phyloP scores from a whole-genome alignment of 2,888 invertebrate genomes.

The Pseudococcus jackbeardsleyi region DNA sequence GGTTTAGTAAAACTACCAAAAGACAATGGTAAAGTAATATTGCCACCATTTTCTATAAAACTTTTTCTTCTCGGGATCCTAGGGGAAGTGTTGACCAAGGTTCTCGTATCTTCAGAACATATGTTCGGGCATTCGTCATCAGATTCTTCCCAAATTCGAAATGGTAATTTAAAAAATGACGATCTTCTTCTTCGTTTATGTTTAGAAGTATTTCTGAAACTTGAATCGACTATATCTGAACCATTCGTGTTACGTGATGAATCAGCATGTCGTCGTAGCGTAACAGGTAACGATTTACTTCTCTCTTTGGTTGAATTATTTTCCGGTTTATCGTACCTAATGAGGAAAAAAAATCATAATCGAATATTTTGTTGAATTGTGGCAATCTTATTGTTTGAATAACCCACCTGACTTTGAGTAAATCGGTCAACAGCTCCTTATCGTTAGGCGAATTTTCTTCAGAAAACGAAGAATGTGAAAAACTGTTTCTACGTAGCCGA shows the following conservation, averaged over 20 bases:
- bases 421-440: background rate
- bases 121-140: slow-evolving; percentile 64
- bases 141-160: slow-evolving; percentile 66
- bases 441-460: slow-evolving; percentile 30
- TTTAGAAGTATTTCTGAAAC: slow-evolving; percentile 9
- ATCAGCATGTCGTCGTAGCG: background rate
- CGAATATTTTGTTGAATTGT: background rate
- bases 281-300: background rate
- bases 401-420: slow-evolving; percentile 47
- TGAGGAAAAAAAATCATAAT: background rate
- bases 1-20: slow-evolving; percentile 77
- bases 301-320: background rate
- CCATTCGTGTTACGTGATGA: background rate
- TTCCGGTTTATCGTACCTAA: slow-evolving; percentile 51
- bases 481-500: slow-evolving; percentile 32
- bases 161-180: slow-evolving; percentile 63
- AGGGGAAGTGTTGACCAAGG: slow-evolving; percentile 49
- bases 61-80: slow-evolving; percentile 68
- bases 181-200: slow-evolving; percentile 58
- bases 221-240: background rate
- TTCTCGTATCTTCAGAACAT: slow-evolving; percentile 64
- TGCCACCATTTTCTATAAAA: slow-evolving; percentile 76
- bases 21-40: slow-evolving; percentile 75
- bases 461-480: background rate
- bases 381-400: background rate